A percentile compares a stretch with the other conserved stretches of the same genome.
Conservation (phyloP, 1,140 invertebrate genomes). For the Sitobion miscanthi region DNA sequence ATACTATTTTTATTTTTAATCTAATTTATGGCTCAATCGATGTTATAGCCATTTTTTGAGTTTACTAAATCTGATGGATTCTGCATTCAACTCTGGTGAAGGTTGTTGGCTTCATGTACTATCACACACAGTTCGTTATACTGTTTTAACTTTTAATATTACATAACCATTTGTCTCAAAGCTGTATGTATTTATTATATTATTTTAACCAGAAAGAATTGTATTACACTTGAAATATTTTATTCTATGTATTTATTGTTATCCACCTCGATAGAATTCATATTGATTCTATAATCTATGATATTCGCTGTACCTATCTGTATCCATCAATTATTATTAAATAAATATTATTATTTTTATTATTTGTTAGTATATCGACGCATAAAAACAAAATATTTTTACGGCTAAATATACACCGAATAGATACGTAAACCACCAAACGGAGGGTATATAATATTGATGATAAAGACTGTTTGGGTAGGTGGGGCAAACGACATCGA, state of each 20-base stretch:
- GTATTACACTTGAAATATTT: too few species aligned
- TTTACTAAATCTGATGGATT: neutral
- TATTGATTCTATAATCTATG: neutral
- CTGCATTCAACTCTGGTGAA: neutral
- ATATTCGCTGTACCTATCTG: neutral
- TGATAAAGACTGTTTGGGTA: neutral
- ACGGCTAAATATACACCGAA: neutral
- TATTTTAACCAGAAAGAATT: too few species aligned
- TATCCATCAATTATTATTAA: neutral
- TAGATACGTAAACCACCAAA: neutral
- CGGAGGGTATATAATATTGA: neutral
- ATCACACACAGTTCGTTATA: neutral
- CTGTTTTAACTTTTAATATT: too few species aligned
- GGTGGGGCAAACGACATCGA: neutral
- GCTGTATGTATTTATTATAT: too few species aligned
- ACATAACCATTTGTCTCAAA: too few species aligned
- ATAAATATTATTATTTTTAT: neutral
- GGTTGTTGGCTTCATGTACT: neutral
- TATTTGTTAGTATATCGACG: neutral
- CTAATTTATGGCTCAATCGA: too few species aligned
- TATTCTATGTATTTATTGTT: too few species aligned
- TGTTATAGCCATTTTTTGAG: neutral
- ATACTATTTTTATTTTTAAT: too few species aligned
- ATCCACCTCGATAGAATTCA: neutral
- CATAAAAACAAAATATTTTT: neutral